Conservation (phyloP, 2,888 invertebrate species). For the Melangyna quadrimaculata region DNA sequence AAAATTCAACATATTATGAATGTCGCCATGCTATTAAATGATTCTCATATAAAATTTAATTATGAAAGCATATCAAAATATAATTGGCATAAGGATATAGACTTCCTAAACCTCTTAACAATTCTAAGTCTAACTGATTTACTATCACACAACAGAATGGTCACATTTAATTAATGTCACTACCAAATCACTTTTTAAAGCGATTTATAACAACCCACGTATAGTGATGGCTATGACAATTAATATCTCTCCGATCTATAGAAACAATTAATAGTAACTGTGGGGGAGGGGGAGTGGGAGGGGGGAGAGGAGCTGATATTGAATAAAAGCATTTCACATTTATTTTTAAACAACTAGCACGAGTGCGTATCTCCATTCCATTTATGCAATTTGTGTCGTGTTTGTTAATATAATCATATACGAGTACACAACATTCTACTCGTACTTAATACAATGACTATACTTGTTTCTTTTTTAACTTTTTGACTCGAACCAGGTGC, state of each 20-base stretch:
- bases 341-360: slow-evolving; percentile 21
- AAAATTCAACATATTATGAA: too few relatives aligned
- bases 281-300: slow-evolving; percentile 10
- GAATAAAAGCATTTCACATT: slow-evolving; percentile 41
- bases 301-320: not conserved
- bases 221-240: not conserved
- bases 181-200: slow-evolving; percentile 23
- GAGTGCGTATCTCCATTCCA: slow-evolving; percentile 53
- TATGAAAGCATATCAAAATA: too few relatives aligned
- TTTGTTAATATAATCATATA: slow-evolving; percentile 25
- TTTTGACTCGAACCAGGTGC: slow-evolving; percentile 2
- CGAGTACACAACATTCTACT: not conserved
- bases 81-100: too few relatives aligned
- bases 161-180: slow-evolving; percentile 45
- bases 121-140: not conserved
- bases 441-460: not conserved
- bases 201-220: slow-evolving; percentile 16
- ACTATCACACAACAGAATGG: slow-evolving; percentile 6
- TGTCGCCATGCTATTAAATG: too few relatives aligned
- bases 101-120: not conserved
- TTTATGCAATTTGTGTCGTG: slow-evolving; percentile 59
- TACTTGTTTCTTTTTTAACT: slow-evolving; percentile 15
- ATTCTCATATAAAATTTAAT: not conserved
- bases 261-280: slow-evolving; percentile 2
- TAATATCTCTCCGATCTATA: too few relatives aligned